These are phyloP conservation scores for fruit fly (Drosophila melanogaster) DNA, from an alignment of 1,140 invertebrate genomes.

Conservation along the genomic window Release_6_plus_ISO1_MT NC_004354.4:823001-823500, in stretches of 20 bases:
- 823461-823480: slow-evolving; percentile 21
- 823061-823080: slow-evolving; percentile 4
- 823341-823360: not conserved
- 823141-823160: not conserved
- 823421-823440: not conserved
- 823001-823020: slow-evolving; percentile 1
- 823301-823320: slow-evolving; percentile 53
- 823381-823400: slow-evolving; percentile 24
- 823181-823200: not conserved
- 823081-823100: not conserved
- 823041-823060: not conserved
- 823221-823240: not conserved
- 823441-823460: not conserved
- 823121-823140: slow-evolving; percentile 6
- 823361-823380: slow-evolving; percentile 32
- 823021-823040: not conserved
- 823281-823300: not conserved
- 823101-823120: slow-evolving; percentile 42
- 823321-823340: slow-evolving; percentile 51
- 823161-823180: not conserved
- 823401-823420: slow-evolving; percentile 11
- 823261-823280: not conserved
- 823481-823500: slow-evolving; percentile 33
- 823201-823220: slow-evolving; percentile 4
- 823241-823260: slow-evolving; percentile 1